Conservation (phyloP, 2,113 vertebrate genomes). For the Chaetorhynchus papuensis region DNA sequence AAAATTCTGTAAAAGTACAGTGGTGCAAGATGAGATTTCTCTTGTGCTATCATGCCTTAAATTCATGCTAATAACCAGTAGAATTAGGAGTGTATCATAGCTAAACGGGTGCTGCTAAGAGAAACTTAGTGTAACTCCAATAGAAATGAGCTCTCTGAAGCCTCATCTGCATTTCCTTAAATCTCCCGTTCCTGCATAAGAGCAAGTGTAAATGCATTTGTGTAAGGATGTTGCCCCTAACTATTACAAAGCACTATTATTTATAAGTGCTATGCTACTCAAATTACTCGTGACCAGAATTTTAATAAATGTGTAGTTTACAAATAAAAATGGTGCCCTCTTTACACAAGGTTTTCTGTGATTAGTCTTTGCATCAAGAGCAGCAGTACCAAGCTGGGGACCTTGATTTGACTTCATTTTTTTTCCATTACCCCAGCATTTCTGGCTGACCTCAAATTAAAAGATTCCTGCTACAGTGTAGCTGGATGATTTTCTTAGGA, state of each 20-base stretch:
- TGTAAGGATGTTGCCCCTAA: neutral
- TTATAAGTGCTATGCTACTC: neutral
- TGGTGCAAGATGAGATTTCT: neutral
- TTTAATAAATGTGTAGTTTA: neutral
- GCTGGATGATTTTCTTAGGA: neutral
- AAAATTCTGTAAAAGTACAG: neutral
- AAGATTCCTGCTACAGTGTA: neutral
- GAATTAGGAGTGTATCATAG: neutral
- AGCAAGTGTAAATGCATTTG: neutral
- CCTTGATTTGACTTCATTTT: neutral
- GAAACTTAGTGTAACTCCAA: neutral
- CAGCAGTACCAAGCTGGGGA: neutral
- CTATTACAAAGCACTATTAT: neutral
- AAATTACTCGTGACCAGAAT: neutral
- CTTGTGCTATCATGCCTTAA: neutral
- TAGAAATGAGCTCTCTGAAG: neutral
- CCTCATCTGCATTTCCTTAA: neutral
- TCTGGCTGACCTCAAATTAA: neutral
- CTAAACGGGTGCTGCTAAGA: neutral
- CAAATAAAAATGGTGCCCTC: neutral
- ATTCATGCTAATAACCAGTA: neutral
- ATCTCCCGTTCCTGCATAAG: neutral
- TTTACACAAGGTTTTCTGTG: neutral
- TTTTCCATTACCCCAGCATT: neutral
- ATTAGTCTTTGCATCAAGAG: fast-evolving